Evolutionary conservation across 1,140 invertebrate species (phyloP).

Genomic region (Drosophila jambulina): DNA sequence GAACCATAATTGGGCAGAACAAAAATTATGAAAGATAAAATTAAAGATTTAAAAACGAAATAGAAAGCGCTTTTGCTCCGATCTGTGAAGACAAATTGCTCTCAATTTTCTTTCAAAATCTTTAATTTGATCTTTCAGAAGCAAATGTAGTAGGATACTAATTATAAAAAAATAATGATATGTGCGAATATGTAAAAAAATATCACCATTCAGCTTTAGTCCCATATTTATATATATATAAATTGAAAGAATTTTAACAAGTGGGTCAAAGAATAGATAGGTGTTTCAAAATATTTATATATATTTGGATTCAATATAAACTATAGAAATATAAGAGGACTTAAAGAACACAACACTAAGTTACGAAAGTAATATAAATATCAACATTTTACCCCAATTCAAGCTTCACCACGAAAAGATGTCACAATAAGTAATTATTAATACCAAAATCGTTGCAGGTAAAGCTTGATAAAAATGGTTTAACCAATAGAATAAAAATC

Average conservation of each 20-base stretch:
- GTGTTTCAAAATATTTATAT: too few relatives aligned
- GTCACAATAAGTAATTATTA: not conserved
- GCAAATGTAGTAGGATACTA: too few relatives aligned
- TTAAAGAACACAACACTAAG: not conserved
- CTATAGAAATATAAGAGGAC: too few relatives aligned
- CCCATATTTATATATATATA: not conserved
- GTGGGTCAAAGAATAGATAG: not conserved
- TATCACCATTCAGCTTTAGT: not conserved
- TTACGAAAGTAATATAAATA: not conserved
- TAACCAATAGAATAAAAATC: not conserved
- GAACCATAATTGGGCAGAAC: too few relatives aligned
- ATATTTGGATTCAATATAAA: too few relatives aligned
- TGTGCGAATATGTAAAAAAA: not conserved
- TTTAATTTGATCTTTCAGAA: too few relatives aligned
- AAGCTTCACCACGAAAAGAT: not conserved
- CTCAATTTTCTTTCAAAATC: too few relatives aligned
- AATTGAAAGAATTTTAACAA: not conserved
- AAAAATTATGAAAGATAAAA: too few relatives aligned
- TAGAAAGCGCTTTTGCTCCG: too few relatives aligned
- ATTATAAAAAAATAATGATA: not conserved
- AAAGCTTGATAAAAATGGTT: not conserved
- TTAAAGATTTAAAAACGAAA: too few relatives aligned
- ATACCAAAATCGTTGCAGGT: conserved; percentile 16
- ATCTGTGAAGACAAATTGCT: too few relatives aligned
- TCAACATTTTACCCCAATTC: not conserved